phyloP scores from a whole-genome alignment of 1,140 invertebrate species.

The Sitophilus oryzae region DNA sequence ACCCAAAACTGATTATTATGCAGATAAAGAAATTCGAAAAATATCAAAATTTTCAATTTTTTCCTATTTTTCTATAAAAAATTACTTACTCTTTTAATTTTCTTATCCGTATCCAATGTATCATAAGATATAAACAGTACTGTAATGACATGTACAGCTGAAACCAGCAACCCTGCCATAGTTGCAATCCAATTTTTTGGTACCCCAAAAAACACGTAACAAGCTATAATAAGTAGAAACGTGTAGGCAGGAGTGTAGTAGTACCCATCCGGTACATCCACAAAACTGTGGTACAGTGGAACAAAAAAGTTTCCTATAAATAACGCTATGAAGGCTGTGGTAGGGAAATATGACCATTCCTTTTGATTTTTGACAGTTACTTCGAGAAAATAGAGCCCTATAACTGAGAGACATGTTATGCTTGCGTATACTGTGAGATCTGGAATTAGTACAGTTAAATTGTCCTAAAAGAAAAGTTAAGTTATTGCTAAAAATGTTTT shows the following conservation, averaged over 20 bases:
- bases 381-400: slow-evolving; percentile 19
- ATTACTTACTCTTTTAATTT: slow-evolving; percentile 43
- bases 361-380: slow-evolving; percentile 1
- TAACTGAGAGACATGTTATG: slow-evolving; percentile 38
- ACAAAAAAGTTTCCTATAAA: slow-evolving; percentile 50
- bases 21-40: no score
- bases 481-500: no score
- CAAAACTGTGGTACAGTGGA: slow-evolving; percentile 50
- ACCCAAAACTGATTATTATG: no score
- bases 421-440: slow-evolving; percentile 44
- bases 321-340: slow-evolving; percentile 43
- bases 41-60: no score
- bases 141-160: slow-evolving; percentile 56
- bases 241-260: slow-evolving; percentile 57
- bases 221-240: slow-evolving; percentile 63
- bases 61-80: not conserved
- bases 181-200: slow-evolving; percentile 61
- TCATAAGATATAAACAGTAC: slow-evolving; percentile 60
- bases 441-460: slow-evolving; percentile 41
- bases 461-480: no score
- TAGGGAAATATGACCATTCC: slow-evolving; percentile 19
- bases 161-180: slow-evolving; percentile 57
- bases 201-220: slow-evolving; percentile 74
- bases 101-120: slow-evolving; percentile 41
- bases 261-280: slow-evolving; percentile 30